These are phyloP conservation scores for Cynopterus sphinx DNA, from an alignment of 2,797 vertebrate genomes.

Conservation along the genomic window DNA sequence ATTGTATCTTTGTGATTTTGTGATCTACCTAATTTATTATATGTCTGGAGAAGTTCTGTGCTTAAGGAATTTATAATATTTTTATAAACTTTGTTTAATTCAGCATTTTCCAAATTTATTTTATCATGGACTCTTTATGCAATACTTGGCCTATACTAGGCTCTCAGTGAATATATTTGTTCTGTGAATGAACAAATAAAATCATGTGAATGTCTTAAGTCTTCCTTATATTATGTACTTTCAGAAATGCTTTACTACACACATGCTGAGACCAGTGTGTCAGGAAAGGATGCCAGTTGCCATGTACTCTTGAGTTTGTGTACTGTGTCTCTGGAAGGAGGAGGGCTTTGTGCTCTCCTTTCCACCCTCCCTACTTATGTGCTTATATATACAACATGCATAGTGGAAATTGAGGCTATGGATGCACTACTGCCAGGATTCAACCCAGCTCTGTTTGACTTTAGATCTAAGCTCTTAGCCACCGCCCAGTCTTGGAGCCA, in stretches of 20 bases:
- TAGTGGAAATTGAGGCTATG: not conserved
- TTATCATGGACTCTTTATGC: not conserved
- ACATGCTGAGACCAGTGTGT: not conserved
- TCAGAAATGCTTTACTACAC: not conserved
- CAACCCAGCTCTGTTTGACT: not conserved
- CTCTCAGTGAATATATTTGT: not conserved
- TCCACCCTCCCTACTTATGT: not conserved
- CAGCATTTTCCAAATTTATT: not conserved
- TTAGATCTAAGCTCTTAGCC: not conserved
- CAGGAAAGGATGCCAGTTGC: not conserved
- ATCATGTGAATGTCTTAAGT: not conserved
- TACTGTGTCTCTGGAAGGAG: not conserved
- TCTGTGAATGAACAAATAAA: not conserved
- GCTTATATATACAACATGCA: not conserved
- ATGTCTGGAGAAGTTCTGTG: not conserved
- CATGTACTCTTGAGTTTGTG: not conserved
- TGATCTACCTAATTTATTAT: not conserved
- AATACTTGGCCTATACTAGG: not conserved
- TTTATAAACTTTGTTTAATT: constrained; percentile 3
- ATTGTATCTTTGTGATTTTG: not conserved
- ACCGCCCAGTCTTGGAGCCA: not conserved
- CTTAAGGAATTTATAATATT: not conserved
- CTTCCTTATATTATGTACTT: not conserved
- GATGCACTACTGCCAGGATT: not conserved
- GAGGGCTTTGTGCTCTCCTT: not conserved